Percentiles rank a stretch among this genome's conserved stretches.
phyloP scores from a whole-genome alignment of 2,113 vertebrate genomes.

The Phylloscopus whistleri region DNA sequence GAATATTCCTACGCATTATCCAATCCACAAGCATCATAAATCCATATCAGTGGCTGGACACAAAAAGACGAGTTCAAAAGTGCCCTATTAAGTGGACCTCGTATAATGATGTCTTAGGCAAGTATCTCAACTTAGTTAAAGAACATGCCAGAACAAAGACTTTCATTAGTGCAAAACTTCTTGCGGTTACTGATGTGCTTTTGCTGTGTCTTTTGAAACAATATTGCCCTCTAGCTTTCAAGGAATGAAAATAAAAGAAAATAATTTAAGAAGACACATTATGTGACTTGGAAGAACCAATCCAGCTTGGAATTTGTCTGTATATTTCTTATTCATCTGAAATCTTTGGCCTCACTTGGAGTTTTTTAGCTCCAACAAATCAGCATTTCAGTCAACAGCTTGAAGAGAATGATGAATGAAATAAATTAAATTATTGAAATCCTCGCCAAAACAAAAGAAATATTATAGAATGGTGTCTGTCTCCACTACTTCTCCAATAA shows the following conservation, averaged over 20 bases:
- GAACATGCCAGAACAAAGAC: not conserved
- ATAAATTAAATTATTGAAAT: not conserved
- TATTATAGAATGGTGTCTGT: not conserved
- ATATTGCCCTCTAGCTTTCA: constrained; percentile 30
- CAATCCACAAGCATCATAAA: not conserved
- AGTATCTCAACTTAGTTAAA: not conserved
- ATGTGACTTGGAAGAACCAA: not conserved
- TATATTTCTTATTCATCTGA: not conserved
- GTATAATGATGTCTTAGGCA: not conserved
- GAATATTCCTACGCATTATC: not conserved
- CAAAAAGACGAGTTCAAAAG: not conserved
- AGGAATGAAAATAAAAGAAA: not conserved
- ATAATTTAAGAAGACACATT: not conserved
- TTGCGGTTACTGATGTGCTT: not conserved
- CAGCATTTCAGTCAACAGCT: not conserved
- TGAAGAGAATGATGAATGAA: not conserved
- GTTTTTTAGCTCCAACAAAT: not conserved
- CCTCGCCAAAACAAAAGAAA: not conserved
- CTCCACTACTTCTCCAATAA: not conserved
- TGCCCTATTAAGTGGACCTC: not conserved
- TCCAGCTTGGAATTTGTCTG: not conserved
- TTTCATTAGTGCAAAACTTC: not conserved
- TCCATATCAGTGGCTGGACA: not conserved
- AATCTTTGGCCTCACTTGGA: not conserved
- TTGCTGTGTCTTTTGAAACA: not conserved